phyloP scores from a whole-genome alignment of 2,113 vertebrate genomes.

The Sinocyclocheilus grahami region DNA sequence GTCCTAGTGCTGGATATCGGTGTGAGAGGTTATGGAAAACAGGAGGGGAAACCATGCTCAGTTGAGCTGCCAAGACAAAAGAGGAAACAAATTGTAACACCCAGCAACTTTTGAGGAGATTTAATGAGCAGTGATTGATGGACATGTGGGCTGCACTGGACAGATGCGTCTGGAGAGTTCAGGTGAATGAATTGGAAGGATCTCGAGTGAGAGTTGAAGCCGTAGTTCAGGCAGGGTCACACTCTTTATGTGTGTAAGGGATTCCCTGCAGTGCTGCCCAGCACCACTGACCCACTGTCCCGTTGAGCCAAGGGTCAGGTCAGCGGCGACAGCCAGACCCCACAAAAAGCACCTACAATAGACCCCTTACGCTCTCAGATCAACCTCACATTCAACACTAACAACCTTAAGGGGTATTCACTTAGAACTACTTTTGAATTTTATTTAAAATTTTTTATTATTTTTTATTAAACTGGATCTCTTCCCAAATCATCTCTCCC shows the following conservation, averaged over 20 bases:
- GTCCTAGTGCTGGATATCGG: background rate
- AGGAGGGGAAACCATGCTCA: background rate
- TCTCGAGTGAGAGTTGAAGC: constrained; percentile 55
- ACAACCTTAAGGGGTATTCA: background rate
- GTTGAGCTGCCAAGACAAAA: constrained; percentile 16
- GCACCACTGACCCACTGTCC: constrained; percentile 76
- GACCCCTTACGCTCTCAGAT: background rate
- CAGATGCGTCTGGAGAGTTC: constrained; percentile 69
- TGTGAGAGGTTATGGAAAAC: background rate
- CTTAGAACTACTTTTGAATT: background rate
- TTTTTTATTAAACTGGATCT: no score
- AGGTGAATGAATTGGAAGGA: constrained; percentile 68
- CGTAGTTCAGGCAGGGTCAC: constrained; percentile 72
- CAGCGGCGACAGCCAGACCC: constrained; percentile 52
- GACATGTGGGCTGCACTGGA: constrained; percentile 11
- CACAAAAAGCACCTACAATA: constrained; percentile 10
- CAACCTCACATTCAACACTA: background rate
- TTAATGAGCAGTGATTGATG: constrained; percentile 3
- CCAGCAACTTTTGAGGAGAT: background rate
- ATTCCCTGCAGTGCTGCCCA: constrained; percentile 71
- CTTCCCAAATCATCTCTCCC: no score
- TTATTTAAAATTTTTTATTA: background rate
- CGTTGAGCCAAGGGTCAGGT: constrained; percentile 75
- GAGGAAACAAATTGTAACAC: background rate
- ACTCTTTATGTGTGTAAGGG: constrained; percentile 66